Evolutionary conservation across 2,888 invertebrate species (phyloP), one percentile per base, ranked within the genome.

Genomic region (Eristalis pertinax): DNA sequence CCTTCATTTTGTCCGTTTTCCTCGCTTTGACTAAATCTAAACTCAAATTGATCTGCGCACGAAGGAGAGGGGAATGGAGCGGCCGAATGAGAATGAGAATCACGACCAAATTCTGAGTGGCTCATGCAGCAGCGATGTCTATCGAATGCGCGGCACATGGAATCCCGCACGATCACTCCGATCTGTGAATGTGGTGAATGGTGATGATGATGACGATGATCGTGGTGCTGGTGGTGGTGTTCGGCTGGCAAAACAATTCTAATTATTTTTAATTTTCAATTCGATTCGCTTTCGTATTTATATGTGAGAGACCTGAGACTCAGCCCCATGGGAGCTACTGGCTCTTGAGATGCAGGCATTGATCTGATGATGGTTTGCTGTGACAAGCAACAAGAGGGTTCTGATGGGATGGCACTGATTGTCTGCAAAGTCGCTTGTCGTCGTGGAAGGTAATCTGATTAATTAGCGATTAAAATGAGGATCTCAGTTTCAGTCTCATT

Each of bases 181-280:
- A 84, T 84, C 79, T 79, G 4, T 41, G 60, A 41, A 50, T 76
- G 60, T 29, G 26, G 50, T 79, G 68, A 32, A n/a, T 62, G 58
- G 50, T 50, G 50, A 50, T 50, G 50, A 50, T 50, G 50, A 50
- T 50, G 50, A 19, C 8, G 50, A 19, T 50, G 50, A 8, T 19
- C n/a, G 22, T 62, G 70, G 24, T 19, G 62, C 22, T 62, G 41
- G 24, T 38, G 58, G 35, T 62, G 73, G n/a, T 3, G 35, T 43
- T 11, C 68, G 74, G 62, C 69, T 19, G 74, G 50, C 24, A 50
- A 80, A 74, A 68, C 74, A 79, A 80, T 84, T 84, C 73, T 84
- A 84, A 84, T 84, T 84, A 75, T 79, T 80, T 84, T 74, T 74
- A 75, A 38, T 69, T 75, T 84, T 80, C 60, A 64, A 69, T 84